Base-by-base conservation (phyloP, 2,888 invertebrate genomes). In the Ypsolopha sequella region DNA sequence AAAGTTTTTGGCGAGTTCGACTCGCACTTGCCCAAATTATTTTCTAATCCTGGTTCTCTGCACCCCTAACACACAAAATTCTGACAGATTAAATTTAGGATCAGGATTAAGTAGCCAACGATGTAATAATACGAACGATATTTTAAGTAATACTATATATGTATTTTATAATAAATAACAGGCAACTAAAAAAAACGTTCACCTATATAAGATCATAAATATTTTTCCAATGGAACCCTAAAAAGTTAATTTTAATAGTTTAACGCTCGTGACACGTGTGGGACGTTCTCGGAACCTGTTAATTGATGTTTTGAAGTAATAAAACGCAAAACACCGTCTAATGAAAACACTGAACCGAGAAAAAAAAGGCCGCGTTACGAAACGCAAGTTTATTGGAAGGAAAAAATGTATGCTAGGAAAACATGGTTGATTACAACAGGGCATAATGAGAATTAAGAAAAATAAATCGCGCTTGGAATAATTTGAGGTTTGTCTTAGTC, bases 261-360 rank as follows among this genome's bases (percentile, higher is more conserved):
- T 38, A 13, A 14, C 11, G 11, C 39, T 33, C 9, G 41, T 34
- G 35, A 50, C 73, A 74, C 73, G 72, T 73, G 76, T 60, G 62
- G 56, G 62, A 35, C 56, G 64, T 82, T 81, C 81, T 76, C 56
- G 69, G 80, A 80, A 76, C 74, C 70, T 62, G 75, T 74, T 80
- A 75, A 80, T 79, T 63, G 70, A 67, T 71, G 81, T 80, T 46
- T 38, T 51, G n/a, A 76, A 80, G 70, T 76, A 73, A 80, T 80
- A 80, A 80, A 80, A 72, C 33, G 39, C 14, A 7, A 24, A 36
- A 33, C 33, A 44, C 36, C n/a, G 24, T 36, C 33, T 35, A 38
- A 51, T 38, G 34, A 51, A 38, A 45, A 51, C 38, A 51, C 24
- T 24, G 33, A 33, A 10, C 14, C 13, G 36, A n/a, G 8, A 48